phyloP scores from a whole-genome alignment of 2,888 invertebrate genomes.

The Thera obeliscata region DNA sequence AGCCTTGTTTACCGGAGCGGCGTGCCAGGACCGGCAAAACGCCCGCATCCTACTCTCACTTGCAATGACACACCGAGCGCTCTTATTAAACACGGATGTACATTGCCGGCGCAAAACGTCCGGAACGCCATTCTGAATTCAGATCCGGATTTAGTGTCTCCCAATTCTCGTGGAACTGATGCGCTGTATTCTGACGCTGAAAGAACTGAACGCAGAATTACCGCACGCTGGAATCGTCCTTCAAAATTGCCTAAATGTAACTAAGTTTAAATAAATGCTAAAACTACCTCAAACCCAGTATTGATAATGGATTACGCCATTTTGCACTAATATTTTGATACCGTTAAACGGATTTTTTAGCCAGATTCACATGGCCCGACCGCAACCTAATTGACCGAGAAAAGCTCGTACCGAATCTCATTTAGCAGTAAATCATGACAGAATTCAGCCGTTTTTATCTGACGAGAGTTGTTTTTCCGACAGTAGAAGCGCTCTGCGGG shows the following conservation, averaged over 20 bases:
- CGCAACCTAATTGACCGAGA: conserved; percentile 45
- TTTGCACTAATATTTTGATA: conserved; percentile 26
- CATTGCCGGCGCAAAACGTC: conserved; percentile 31
- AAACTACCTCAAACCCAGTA: background rate
- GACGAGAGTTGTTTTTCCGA: conserved; percentile 62
- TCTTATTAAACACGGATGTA: conserved; percentile 62
- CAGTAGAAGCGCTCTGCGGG: conserved; percentile 49
- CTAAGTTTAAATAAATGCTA: background rate
- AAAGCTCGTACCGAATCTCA: conserved; percentile 49
- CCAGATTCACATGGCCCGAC: conserved; percentile 36
- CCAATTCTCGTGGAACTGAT: conserved; percentile 23
- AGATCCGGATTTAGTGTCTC: conserved; percentile 38
- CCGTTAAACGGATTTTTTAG: conserved; percentile 34
- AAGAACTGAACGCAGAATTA: conserved; percentile 15
- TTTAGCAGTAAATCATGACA: conserved; percentile 55
- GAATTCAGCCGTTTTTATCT: conserved; percentile 58
- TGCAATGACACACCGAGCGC: conserved; percentile 57
- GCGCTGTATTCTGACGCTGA: conserved; percentile 17
- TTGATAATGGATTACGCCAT: conserved; percentile 1
- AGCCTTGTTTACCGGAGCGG: conserved; percentile 74
- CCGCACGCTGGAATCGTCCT: background rate
- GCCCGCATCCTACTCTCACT: conserved; percentile 62
- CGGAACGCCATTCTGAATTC: conserved; percentile 36
- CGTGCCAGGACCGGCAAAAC: conserved; percentile 55
- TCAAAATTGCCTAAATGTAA: background rate